phyloP scores from a whole-genome alignment of 2,797 vertebrate species.

The Graptemys geographica region DNA sequence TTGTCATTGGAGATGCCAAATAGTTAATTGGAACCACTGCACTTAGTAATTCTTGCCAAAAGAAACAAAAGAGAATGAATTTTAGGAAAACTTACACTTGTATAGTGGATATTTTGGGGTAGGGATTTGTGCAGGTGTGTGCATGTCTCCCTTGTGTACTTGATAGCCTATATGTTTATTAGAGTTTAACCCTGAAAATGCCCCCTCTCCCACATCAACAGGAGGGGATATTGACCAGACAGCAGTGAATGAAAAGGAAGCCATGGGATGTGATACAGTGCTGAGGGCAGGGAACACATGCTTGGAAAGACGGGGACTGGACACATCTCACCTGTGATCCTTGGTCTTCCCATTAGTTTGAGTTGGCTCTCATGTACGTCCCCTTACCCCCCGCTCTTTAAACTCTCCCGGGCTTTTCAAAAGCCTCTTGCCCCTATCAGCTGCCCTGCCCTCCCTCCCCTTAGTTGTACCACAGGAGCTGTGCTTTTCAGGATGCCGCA shows the following conservation, averaged over 20 bases:
- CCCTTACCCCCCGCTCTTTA: background rate
- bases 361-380: background rate
- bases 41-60: background rate
- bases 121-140: background rate
- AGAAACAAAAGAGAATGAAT: background rate
- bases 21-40: background rate
- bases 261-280: background rate
- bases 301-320: background rate
- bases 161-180: background rate
- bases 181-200: background rate
- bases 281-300: background rate
- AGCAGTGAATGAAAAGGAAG: background rate
- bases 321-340: too few species aligned
- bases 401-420: background rate
- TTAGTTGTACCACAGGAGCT: too few species aligned
- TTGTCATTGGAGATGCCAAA: constrained; percentile 36
- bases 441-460: background rate
- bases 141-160: background rate
- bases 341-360: background rate
- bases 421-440: background rate
- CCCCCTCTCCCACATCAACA: background rate
- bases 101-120: background rate
- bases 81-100: background rate
- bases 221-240: background rate
- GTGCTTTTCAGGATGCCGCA: background rate